These are phyloP conservation scores for Cinclus cinclus DNA, from an alignment of 2,113 vertebrate genomes.

Conservation along the genomic window DNA sequence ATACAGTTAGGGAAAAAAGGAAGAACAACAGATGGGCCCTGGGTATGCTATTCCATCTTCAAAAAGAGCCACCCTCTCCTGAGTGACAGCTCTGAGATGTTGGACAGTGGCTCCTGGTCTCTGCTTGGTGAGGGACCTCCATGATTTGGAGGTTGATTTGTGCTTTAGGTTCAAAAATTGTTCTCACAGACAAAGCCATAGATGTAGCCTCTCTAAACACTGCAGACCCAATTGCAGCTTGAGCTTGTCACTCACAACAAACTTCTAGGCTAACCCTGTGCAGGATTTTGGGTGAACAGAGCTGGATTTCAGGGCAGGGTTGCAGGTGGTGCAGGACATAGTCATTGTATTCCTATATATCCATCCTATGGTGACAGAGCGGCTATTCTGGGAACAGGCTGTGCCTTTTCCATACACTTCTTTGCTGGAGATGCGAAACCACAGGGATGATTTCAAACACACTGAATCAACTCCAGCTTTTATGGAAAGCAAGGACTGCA, in stretches of 20 bases:
- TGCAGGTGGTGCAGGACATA: not conserved
- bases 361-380: not conserved
- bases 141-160: not conserved
- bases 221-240: not conserved
- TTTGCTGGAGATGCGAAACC: not conserved
- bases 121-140: not conserved
- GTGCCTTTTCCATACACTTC: conserved; percentile 30
- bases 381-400: conserved; percentile 28
- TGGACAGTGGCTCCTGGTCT: not conserved
- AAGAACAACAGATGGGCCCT: conserved; percentile 19
- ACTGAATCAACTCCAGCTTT: not conserved
- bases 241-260: accelerated
- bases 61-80: not conserved
- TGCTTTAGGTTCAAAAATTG: not conserved
- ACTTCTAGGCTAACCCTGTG: not conserved
- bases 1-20: not conserved
- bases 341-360: not conserved
- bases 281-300: not conserved
- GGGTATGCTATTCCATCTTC: not conserved
- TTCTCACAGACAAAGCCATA: not conserved
- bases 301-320: not conserved
- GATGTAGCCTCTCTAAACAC: not conserved
- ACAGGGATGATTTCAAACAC: not conserved
- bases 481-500: not conserved
- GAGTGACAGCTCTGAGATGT: not conserved